Conservation (phyloP, 2,888 invertebrate genomes). For the Mythimna vitellina region DNA sequence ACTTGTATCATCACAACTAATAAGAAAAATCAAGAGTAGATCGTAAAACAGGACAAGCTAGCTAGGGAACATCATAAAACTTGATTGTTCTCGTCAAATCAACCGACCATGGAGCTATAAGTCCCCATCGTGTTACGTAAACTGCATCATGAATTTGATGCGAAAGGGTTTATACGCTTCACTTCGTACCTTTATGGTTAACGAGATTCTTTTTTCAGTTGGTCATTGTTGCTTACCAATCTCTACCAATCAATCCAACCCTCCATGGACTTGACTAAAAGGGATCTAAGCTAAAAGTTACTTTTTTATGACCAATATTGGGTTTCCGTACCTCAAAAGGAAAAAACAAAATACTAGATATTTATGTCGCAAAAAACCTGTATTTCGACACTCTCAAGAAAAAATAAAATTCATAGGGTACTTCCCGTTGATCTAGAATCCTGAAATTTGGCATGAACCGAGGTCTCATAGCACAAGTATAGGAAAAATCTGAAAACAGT, state of each 20-base stretch:
- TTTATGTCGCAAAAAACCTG: too few species aligned
- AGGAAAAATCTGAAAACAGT: too few species aligned
- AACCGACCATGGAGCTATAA: slow-evolving; percentile 7
- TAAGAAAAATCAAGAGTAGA: background rate
- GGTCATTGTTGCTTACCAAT: slow-evolving; percentile 1
- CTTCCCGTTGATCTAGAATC: too few species aligned
- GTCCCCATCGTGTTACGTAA: slow-evolving; percentile 14
- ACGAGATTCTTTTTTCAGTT: slow-evolving; percentile 1
- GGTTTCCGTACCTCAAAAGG: too few species aligned
- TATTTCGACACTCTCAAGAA: too few species aligned
- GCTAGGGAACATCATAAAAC: slow-evolving; percentile 10
- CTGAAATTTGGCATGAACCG: too few species aligned
- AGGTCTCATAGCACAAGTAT: too few species aligned
- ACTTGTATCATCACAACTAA: too few species aligned
- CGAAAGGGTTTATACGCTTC: slow-evolving; percentile 5
- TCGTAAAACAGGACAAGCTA: background rate
- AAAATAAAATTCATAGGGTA: too few species aligned
- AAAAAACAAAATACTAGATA: too few species aligned
- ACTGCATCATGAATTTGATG: slow-evolving; percentile 34
- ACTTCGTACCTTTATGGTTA: slow-evolving; percentile 13
- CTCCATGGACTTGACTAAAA: background rate
- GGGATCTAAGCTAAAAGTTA: background rate
- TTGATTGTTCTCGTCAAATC: slow-evolving; percentile 28
- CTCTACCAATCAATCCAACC: background rate
- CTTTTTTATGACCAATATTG: too few species aligned